These are phyloP conservation scores for Lethenteron reissneri DNA, from an alignment of 2,113 vertebrate genomes.

Conservation along the genomic window DNA sequence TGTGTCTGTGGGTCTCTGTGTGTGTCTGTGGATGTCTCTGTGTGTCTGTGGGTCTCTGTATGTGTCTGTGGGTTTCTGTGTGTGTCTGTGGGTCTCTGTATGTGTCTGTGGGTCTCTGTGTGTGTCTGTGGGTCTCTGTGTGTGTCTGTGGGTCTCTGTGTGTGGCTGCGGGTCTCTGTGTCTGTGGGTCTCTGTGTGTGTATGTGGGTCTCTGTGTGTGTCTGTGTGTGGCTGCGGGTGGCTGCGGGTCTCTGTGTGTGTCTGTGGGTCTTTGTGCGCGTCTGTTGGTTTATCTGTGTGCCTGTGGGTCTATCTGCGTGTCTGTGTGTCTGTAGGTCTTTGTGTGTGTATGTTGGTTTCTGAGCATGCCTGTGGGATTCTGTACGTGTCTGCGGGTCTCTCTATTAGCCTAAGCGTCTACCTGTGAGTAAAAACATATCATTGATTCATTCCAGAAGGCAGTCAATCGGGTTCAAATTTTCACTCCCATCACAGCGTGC, in stretches of 20 bases:
- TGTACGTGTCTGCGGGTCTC: background rate
- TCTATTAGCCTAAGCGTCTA: background rate
- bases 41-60: too few relatives aligned
- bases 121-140: background rate
- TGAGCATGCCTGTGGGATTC: background rate
- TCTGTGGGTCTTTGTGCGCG: background rate
- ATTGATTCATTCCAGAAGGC: too few relatives aligned
- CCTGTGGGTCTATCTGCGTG: background rate
- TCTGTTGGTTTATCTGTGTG: background rate
- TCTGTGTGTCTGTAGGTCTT: background rate
- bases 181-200: background rate
- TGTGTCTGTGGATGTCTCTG: background rate
- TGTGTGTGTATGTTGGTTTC: background rate
- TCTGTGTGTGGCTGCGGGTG: too few relatives aligned
- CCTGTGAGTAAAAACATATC: background rate
- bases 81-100: background rate
- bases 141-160: background rate
- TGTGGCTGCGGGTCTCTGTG: background rate
- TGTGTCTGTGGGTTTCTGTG: too few relatives aligned
- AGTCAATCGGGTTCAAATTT: too few relatives aligned
- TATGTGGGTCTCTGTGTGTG: background rate
- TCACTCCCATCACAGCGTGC: too few relatives aligned
- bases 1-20: background rate
- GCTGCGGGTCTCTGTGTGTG: background rate
- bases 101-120: background rate